A percentile compares a stretch with the other conserved stretches of the same genome.
These are phyloP conservation scores for Microchrysa polita DNA, from an alignment of 2,888 invertebrate species.

Conservation along the genomic window DNA sequence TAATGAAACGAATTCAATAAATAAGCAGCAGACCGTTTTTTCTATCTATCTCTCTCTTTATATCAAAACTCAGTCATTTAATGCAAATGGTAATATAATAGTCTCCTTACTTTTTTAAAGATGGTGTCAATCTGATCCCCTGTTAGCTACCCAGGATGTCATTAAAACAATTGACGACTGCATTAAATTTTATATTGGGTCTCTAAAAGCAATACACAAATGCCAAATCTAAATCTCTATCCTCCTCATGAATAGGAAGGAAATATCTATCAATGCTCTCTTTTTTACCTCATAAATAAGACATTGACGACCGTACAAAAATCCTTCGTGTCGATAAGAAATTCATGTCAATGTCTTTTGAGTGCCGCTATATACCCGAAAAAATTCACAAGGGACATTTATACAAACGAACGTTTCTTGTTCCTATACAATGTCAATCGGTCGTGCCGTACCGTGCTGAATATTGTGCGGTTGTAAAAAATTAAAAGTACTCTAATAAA, in stretches of 20 bases:
- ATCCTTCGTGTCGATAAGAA: not conserved
- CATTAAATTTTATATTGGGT: slow-evolving; percentile 3
- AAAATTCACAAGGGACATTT: slow-evolving; percentile 28
- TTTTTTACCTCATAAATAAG: slow-evolving; percentile 37
- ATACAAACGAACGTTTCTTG: not conserved
- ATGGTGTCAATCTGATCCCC: not conserved
- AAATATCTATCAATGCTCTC: slow-evolving; percentile 9
- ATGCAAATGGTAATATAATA: too few species aligned
- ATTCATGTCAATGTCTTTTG: not conserved
- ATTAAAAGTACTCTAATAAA: slow-evolving; percentile 41
- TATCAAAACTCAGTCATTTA: too few species aligned
- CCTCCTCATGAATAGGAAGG: not conserved
- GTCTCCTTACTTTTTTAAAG: not conserved
- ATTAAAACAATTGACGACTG: slow-evolving; percentile 6
- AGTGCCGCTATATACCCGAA: not conserved
- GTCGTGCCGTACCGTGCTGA: not conserved
- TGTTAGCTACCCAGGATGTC: not conserved
- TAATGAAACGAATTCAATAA: too few species aligned
- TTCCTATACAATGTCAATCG: slow-evolving; percentile 19
- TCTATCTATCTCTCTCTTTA: too few species aligned
- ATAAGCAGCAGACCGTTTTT: too few species aligned
- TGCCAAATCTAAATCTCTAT: slow-evolving; percentile 13
- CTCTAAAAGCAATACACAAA: not conserved
- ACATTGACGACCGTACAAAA: not conserved
- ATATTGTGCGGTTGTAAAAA: slow-evolving; percentile 39